A percentile compares a stretch with the other conserved stretches of the same genome.
These are phyloP conservation scores for Falco biarmicus DNA, from an alignment of 2,797 vertebrate genomes.

Conservation along the genomic window DNA sequence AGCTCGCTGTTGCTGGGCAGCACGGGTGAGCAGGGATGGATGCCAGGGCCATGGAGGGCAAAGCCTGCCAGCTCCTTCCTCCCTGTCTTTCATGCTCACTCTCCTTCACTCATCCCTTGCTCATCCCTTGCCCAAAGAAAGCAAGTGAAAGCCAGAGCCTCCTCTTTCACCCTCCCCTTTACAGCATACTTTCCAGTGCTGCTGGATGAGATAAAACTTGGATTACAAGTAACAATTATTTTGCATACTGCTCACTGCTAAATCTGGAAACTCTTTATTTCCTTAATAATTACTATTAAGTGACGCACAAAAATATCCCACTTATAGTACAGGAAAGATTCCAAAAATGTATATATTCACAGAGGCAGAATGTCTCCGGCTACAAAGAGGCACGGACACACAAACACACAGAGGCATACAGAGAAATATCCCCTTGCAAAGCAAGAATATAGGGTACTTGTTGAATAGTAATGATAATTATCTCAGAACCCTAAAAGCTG, in stretches of 20 bases:
- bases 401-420: background rate
- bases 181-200: background rate
- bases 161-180: background rate
- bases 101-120: background rate
- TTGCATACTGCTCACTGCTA: constrained; percentile 1
- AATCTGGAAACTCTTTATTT: constrained; percentile 51
- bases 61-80: background rate
- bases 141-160: background rate
- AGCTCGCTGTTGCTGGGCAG: background rate
- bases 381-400: background rate
- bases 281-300: constrained; percentile 39
- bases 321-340: background rate
- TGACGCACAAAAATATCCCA: constrained; percentile 27
- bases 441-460: background rate
- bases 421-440: background rate
- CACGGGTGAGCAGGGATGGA: background rate
- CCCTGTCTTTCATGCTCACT: background rate
- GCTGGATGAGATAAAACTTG: background rate
- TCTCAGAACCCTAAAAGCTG: background rate
- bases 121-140: background rate
- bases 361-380: background rate
- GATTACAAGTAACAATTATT: constrained; percentile 1
- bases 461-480: background rate
- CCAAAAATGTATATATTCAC: background rate
- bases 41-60: background rate